phyloP scores from a whole-genome alignment of 1,140 invertebrate species.

The Tribolium castaneum region DNA sequence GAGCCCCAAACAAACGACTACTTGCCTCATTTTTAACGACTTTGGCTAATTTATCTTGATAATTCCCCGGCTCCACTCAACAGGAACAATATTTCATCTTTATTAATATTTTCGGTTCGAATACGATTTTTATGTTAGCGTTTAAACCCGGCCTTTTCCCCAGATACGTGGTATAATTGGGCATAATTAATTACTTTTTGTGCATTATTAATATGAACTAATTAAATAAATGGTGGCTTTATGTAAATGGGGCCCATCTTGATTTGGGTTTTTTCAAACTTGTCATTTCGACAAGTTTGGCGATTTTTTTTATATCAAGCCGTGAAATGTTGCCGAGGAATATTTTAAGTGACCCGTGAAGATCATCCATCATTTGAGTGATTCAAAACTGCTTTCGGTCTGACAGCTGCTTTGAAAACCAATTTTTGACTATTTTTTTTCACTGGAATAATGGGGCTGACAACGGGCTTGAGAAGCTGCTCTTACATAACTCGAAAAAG shows the following conservation, averaged over 20 bases:
- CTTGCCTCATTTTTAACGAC: conserved; percentile 58
- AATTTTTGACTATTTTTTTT: neutral
- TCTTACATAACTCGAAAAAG: neutral
- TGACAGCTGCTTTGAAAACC: neutral
- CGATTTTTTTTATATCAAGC: neutral
- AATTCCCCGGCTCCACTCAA: conserved; percentile 30
- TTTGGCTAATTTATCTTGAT: conserved; percentile 58
- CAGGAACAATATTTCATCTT: conserved; percentile 33
- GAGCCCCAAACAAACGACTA: conserved; percentile 53
- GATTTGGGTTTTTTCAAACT: neutral
- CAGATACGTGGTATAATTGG: conserved; percentile 7
- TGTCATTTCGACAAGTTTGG: neutral
- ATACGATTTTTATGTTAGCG: conserved; percentile 29
- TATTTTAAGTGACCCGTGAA: neutral
- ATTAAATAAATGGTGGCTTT: conserved; percentile 9
- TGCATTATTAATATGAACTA: conserved; percentile 7
- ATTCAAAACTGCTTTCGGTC: neutral
- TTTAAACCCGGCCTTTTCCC: neutral
- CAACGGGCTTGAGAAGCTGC: neutral
- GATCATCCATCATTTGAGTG: neutral
- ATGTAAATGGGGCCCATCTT: neutral
- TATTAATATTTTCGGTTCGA: conserved; percentile 24
- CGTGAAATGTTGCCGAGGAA: neutral
- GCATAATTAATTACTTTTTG: conserved; percentile 24
- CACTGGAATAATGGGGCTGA: neutral